Evolutionary conservation across 2,888 invertebrate species (phyloP).

Genomic region (Tethea ocularis): DNA sequence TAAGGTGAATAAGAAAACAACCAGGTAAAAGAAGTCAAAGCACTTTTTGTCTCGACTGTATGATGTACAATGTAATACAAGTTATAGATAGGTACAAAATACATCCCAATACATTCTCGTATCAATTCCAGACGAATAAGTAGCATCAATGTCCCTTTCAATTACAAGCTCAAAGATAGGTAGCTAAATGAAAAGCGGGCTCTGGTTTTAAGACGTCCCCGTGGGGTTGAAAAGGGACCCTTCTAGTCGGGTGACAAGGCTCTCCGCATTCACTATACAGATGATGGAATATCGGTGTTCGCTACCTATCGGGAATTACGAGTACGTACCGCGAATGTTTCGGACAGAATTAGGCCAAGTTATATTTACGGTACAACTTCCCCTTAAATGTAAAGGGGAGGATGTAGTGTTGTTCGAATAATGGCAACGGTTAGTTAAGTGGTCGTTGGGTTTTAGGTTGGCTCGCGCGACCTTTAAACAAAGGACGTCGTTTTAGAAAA

Average conservation of each 20-base stretch:
- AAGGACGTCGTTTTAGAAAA: constrained; percentile 34
- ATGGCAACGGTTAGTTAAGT: constrained; percentile 38
- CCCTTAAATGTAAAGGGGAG: constrained; percentile 27
- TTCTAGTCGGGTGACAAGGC: constrained; percentile 60
- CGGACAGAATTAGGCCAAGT: constrained; percentile 60
- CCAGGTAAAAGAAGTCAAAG: constrained; percentile 2
- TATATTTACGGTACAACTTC: constrained; percentile 44
- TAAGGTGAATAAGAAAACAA: too few species aligned
- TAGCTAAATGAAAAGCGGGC: constrained; percentile 71
- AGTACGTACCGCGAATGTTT: constrained; percentile 43
- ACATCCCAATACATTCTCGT: constrained; percentile 56
- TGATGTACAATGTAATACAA: too few species aligned
- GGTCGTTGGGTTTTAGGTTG: constrained; percentile 44
- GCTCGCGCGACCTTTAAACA: constrained; percentile 40
- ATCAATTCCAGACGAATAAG: constrained; percentile 72
- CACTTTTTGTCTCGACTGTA: constrained; percentile 12
- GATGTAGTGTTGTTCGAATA: constrained; percentile 38
- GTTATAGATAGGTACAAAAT: constrained; percentile 41
- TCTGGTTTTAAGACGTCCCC: constrained; percentile 66
- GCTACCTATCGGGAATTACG: constrained; percentile 62
- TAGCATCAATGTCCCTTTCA: constrained; percentile 72
- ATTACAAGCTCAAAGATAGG: constrained; percentile 71
- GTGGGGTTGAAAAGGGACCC: constrained; percentile 62
- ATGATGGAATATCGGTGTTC: constrained; percentile 74
- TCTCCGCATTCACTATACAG: constrained; percentile 56